Base-by-base conservation (phyloP, 2,888 invertebrate genomes). In the Calameuta pallipes region DNA sequence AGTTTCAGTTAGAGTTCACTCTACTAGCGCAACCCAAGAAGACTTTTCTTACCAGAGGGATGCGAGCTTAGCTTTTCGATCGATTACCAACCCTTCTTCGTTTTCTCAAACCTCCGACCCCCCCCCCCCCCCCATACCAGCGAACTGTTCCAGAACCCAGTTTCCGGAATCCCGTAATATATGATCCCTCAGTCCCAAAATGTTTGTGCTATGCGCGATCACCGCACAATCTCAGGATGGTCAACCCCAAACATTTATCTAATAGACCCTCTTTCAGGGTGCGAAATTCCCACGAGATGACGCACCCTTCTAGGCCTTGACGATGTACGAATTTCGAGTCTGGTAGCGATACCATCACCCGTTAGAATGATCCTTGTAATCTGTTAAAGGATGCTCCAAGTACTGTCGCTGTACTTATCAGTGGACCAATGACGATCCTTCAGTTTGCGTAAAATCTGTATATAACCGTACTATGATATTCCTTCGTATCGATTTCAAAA, bases 231-330 rank as follows among this genome's bases (percentile, higher is more conserved):
- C 82, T 80, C 80, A 80, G 79, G 70, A 78, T 78, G 84, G 79
- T 81, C 77, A 37, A 75, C 79, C 83, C 79, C 78, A 83, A 85
- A 82, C 84, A 86, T 85, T 85, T 85, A 85, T 85, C 86, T 85
- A 85, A 86, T 85, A 80, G 81, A 81, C 83, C 73, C 76, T 35
- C 37, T 76, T 78, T 76, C 77, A 81, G 81, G 84, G 83, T 85
- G 85, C 81, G 83, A 85, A 85, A 85, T 85, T 85, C 83, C 80
- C 82, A 78, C 80, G 78, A 75, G 82, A 79, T 80, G 84, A 85
- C 83, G 23, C 15, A 23, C 23, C 56, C 56, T 23, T 56, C 9
- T 23, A 56, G 56, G 9, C 9, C 41, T 56, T 23, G 23, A 56
- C 1, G 23, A 23, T 56, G 2, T 56, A 56, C 23, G 23, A 56